Conservation (phyloP, 2,888 invertebrate species). For the Brenthis daphne region DNA sequence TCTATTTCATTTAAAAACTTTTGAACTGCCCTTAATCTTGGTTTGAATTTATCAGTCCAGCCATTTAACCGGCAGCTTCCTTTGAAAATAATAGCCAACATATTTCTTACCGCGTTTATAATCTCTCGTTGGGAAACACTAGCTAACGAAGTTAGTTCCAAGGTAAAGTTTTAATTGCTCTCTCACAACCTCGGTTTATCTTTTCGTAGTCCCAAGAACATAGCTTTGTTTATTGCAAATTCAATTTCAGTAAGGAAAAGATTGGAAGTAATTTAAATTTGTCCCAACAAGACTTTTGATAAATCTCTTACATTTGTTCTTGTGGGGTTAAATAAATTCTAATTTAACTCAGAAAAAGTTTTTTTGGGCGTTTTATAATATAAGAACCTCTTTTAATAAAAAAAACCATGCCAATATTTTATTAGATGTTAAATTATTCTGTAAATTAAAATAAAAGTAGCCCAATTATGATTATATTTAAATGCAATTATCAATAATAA, state of each 20-base stretch:
- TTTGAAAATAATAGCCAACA: constrained; percentile 65
- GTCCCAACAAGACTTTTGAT: constrained; percentile 19
- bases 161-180: constrained; percentile 82
- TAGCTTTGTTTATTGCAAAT: constrained; percentile 77
- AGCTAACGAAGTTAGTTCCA: constrained; percentile 77
- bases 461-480: too few relatives aligned
- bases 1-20: constrained; percentile 12
- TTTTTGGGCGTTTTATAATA: too few relatives aligned
- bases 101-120: constrained; percentile 69
- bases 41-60: constrained; percentile 17
- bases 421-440: too few relatives aligned
- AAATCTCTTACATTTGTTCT: constrained; percentile 2
- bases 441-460: too few relatives aligned
- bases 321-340: constrained; percentile 8
- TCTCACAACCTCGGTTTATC: constrained; percentile 77
- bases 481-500: too few relatives aligned
- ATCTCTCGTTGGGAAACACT: constrained; percentile 64
- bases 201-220: constrained; percentile 72
- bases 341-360: neutral
- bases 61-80: constrained; percentile 20
- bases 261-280: constrained; percentile 29
- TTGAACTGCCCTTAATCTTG: neutral
- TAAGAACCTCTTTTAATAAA: too few relatives aligned
- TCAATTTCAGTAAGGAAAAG: constrained; percentile 59
- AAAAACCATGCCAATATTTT: too few relatives aligned